Base-by-base conservation (phyloP, 2,113 vertebrate species). In the Bungarus multicinctus region DNA sequence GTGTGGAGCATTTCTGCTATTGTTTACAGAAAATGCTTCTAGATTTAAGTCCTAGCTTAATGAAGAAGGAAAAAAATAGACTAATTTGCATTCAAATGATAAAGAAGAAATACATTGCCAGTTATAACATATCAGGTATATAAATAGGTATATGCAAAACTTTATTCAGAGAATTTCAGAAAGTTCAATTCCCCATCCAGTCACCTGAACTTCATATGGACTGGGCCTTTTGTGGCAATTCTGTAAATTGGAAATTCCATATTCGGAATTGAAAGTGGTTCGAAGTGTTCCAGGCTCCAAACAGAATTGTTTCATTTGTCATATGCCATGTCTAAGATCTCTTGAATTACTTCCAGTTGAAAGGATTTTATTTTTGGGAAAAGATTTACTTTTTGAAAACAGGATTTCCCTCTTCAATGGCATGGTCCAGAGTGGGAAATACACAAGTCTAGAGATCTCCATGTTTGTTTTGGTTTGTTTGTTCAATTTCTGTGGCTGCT, bases 101-200 rank as follows among this genome's bases (percentile, higher is more conserved):
- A 34, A 81, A 88, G 89, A 92, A 81, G 85, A 92, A 87, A 95
- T 96, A 97, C 95, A 95, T 96, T 96, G 94, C 93, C 96, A 96
- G 91, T 96, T 94, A 94, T 95, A 16, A 87, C 47, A 97, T 97
- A 98, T 39, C 16, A 81, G 69, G 1, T 39, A 81, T n/a, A n/a
- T n/a, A 39, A 81, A 81, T 39, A 20, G n/a, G 6, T 81, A 39
- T 81, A 39, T 39, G 69, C 69, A 39, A 81, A 74, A 81, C 69
- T 81, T 39, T 81, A n/a, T 74, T 81, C 69, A 81, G 69, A 6
- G 6, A 81, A 81, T 81, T 81, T 20, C n/a, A 39, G 12, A 34
- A 74, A 5, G 14, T 74, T 74, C 64, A 34, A 34, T 74, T 74
- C n/a, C 6, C 16, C 69, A 81, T 39, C n/a, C 16, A 81, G n/a